These are phyloP conservation scores for Alviniconcha marisindica DNA, from an alignment of 1,140 invertebrate species.

Conservation along the genomic window DNA sequence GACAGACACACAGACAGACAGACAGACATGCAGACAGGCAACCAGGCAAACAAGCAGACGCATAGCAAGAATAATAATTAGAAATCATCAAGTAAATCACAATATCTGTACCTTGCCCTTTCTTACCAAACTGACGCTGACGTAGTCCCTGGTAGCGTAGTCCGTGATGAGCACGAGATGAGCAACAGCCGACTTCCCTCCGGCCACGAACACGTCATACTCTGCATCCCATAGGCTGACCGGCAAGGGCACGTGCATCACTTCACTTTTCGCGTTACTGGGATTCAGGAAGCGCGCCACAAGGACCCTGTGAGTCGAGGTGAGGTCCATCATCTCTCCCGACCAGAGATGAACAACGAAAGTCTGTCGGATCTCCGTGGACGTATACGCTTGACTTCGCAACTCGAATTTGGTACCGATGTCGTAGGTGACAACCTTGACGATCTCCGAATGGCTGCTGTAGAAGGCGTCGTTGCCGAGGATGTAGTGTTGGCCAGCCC, in stretches of 20 bases:
- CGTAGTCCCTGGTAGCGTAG: too few relatives aligned
- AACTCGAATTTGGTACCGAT: background rate
- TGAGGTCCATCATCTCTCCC: background rate
- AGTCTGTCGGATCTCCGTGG: background rate
- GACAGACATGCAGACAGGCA: background rate
- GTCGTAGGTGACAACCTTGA: background rate
- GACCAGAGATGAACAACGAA: background rate
- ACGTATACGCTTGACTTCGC: background rate
- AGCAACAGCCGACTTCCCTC: too few relatives aligned
- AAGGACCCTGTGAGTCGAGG: background rate
- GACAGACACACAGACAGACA: background rate
- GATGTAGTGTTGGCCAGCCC: background rate
- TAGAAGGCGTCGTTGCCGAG: background rate
- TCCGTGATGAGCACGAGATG: too few relatives aligned
- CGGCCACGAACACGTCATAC: background rate
- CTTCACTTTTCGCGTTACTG: background rate
- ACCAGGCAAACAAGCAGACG: too few relatives aligned
- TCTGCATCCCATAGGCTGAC: background rate
- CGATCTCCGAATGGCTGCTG: background rate
- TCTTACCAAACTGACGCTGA: too few relatives aligned
- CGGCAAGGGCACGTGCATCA: background rate
- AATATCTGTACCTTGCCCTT: too few relatives aligned
- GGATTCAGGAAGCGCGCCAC: background rate
- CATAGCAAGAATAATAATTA: too few relatives aligned
- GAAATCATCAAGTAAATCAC: too few relatives aligned